phyloP scores from a whole-genome alignment of 2,113 vertebrate species.

The Chauna torquata region DNA sequence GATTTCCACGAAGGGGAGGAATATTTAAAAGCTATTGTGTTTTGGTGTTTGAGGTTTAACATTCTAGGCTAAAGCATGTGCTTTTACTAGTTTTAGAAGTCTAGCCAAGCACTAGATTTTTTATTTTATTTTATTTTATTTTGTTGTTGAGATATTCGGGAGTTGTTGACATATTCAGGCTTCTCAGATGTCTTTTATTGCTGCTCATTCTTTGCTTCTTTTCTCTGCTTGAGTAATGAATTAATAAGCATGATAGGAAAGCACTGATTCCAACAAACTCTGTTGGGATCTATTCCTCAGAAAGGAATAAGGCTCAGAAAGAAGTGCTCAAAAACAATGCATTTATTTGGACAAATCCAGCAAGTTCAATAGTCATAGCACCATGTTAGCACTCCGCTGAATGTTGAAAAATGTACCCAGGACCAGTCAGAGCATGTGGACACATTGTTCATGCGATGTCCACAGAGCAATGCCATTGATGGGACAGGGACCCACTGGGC shows the following conservation, averaged over 20 bases:
- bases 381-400: neutral
- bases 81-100: neutral
- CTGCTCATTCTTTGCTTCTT: neutral
- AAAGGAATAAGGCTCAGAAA: neutral
- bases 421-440: neutral
- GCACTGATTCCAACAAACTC: neutral
- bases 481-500: accelerated
- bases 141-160: too few species aligned
- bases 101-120: neutral
- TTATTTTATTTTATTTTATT: neutral
- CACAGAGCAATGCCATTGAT: neutral
- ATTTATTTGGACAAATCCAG: neutral
- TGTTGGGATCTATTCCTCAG: neutral
- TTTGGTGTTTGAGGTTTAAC: neutral
- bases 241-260: neutral
- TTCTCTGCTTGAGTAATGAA: neutral
- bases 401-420: neutral
- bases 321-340: neutral
- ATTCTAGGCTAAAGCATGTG: neutral
- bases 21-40: neutral
- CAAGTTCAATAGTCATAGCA: neutral
- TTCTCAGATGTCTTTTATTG: neutral
- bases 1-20: neutral
- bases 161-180: neutral
- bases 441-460: neutral